Evolutionary conservation across 2,113 vertebrate genomes (phyloP), one percentile per base, ranked within the genome.

Genomic region (Antechinus stuartii): DNA sequence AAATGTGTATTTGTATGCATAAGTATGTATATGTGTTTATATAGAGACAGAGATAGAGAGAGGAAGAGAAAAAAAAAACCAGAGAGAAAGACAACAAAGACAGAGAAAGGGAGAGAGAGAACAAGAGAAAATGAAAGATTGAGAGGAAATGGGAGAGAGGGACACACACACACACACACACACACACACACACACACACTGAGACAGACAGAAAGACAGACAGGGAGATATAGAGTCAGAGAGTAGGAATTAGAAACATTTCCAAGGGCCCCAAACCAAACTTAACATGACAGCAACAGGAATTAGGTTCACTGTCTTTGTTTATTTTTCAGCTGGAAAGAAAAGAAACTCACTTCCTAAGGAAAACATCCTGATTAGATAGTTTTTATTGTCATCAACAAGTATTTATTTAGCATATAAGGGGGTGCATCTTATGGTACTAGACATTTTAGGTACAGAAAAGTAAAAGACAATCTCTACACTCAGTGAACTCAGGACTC

Each of bases 251-350:
- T 6, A 52, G 50, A 52, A 52, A 52, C 50, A 52, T 93, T 96
- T 97, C 46, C 26, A 90, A 68, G 14, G 84, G 27, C 2, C 25
- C 26, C 46, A 22, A 24, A 5, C 19, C 49, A 93, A 84, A 92
- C 47, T 90, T 26, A 94, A 93, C 22, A 2, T 35, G 49, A 49
- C 25, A 26, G 8, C 35, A 91, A 25, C 14, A 50, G 2, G 27
- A 3, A 61, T 96, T 89, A 92, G 12, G 92, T 46, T 54, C 8
- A 25, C 7, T 4, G 94, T 8, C 90, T 94, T 46, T 52, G 24
- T 90, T 94, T 68, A 90, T 89, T 93, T 96, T 84, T 84, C 16
- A 84, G 42, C 68, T 84, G 57, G 68, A n/a, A 14, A 84, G 42
- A 90, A 89, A 47, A 91, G 47, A 95, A 35, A 11, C n/a, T 56